phyloP scores from a whole-genome alignment of 2,888 invertebrate genomes.

The Pollenia angustigena region DNA sequence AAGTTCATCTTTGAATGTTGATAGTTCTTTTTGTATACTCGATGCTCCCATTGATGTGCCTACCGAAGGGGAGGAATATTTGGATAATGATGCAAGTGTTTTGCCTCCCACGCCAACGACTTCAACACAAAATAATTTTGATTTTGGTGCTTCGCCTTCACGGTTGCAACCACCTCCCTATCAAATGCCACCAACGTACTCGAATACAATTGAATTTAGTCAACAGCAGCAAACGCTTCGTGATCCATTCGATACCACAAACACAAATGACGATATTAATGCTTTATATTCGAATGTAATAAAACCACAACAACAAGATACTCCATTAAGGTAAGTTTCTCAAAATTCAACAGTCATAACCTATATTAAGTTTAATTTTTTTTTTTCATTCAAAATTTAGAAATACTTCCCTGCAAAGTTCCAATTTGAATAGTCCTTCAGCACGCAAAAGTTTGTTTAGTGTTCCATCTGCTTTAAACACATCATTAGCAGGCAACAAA shows the following conservation, averaged over 20 bases:
- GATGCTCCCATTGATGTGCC: constrained; percentile 91
- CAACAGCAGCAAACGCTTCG: constrained; percentile 76
- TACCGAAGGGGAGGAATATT: constrained; percentile 78
- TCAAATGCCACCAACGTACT: constrained; percentile 86
- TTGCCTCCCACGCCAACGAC: constrained; percentile 67
- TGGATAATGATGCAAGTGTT: constrained; percentile 58
- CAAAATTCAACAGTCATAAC: neutral
- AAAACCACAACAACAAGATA: constrained; percentile 72
- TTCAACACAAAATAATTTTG: constrained; percentile 74
- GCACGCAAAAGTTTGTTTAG: constrained; percentile 80
- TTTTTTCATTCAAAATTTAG: constrained; percentile 10
- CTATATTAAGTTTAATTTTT: neutral
- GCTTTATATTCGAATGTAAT: constrained; percentile 79
- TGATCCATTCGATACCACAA: constrained; percentile 89
- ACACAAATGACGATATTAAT: constrained; percentile 65
- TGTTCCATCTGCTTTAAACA: constrained; percentile 43
- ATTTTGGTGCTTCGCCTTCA: constrained; percentile 76
- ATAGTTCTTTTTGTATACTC: constrained; percentile 86
- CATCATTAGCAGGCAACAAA: constrained; percentile 76
- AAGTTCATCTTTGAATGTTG: constrained; percentile 79
- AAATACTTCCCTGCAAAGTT: constrained; percentile 66
- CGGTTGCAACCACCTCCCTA: constrained; percentile 85
- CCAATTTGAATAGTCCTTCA: constrained; percentile 76
- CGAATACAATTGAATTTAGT: constrained; percentile 84
- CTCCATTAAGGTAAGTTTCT: constrained; percentile 67